A percentile compares a stretch with the other conserved stretches of the same genome.
These are phyloP conservation scores for Malaclemys terrapin DNA, from an alignment of 2,113 vertebrate genomes.

Conservation along the genomic window DNA sequence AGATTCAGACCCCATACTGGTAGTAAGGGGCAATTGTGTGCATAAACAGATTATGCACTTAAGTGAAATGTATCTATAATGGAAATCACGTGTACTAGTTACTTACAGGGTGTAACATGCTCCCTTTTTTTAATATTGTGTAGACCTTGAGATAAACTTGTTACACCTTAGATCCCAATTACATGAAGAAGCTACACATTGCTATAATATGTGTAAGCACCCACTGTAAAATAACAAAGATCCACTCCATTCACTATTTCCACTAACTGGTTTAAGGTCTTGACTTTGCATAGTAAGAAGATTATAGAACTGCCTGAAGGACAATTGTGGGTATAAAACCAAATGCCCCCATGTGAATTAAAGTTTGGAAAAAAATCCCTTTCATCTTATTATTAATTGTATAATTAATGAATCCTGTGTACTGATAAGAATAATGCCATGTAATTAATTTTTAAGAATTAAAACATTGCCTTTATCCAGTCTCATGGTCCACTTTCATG, in stretches of 20 bases:
- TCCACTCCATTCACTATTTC: slow-evolving; percentile 67
- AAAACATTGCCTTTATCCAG: slow-evolving; percentile 83
- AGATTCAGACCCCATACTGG: not conserved
- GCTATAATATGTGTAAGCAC: slow-evolving; percentile 33
- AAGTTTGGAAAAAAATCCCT: slow-evolving; percentile 63
- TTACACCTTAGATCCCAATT: slow-evolving; percentile 76
- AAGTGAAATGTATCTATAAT: not conserved
- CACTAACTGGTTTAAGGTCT: slow-evolving; percentile 78
- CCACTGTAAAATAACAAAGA: slow-evolving; percentile 55
- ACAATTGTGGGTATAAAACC: slow-evolving; percentile 78
- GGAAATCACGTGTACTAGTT: not conserved
- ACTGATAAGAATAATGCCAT: slow-evolving; percentile 87
- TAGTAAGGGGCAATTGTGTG: not conserved
- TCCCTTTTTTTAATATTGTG: slow-evolving; percentile 48
- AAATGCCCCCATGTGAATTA: slow-evolving; percentile 76
- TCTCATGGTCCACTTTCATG: slow-evolving; percentile 83
- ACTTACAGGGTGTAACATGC: not conserved
- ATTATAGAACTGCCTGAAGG: slow-evolving; percentile 83
- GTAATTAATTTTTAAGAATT: slow-evolving; percentile 89
- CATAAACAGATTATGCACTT: not conserved
- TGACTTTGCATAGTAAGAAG: slow-evolving; percentile 81
- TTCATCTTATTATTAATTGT: slow-evolving; percentile 86
- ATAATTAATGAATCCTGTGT: slow-evolving; percentile 87
- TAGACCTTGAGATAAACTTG: slow-evolving; percentile 69
- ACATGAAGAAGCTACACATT: slow-evolving; percentile 68